Conservation (phyloP, 2,113 vertebrate species). For the Platycercus adscitus region DNA sequence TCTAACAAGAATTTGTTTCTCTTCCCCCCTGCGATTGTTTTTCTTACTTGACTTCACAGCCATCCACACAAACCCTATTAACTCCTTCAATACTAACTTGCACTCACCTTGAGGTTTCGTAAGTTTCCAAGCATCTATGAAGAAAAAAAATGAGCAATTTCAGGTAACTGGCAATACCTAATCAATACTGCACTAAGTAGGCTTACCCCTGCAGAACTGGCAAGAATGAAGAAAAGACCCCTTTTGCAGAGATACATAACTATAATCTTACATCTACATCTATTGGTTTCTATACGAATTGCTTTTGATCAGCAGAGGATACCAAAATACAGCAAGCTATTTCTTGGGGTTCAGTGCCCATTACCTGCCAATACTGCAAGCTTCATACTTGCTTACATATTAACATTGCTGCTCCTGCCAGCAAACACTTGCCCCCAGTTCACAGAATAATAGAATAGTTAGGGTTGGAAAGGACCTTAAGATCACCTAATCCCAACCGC, state of each 20-base stretch:
- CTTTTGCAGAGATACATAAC: neutral
- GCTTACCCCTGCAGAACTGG: neutral
- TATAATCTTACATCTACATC: neutral
- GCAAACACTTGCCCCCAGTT: neutral
- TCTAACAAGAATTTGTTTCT: neutral
- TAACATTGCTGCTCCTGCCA: neutral
- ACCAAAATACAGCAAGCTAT: rapidly evolving
- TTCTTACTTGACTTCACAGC: neutral
- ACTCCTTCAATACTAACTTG: neutral
- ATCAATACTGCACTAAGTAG: neutral
- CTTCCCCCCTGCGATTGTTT: neutral
- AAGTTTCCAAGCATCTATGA: neutral
- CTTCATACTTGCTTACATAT: neutral
- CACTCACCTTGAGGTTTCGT: neutral
- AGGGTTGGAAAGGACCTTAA: neutral
- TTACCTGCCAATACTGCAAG: neutral
- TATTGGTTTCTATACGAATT: neutral
- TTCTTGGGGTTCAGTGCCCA: neutral
- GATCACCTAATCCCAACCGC: neutral
- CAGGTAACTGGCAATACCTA: neutral
- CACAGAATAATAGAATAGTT: neutral
- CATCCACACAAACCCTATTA: neutral
- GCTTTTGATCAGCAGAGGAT: neutral
- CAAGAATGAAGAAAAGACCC: neutral
- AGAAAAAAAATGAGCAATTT: neutral